Conservation (phyloP, 2,113 vertebrate species). For the Lutjanus erythropterus region DNA sequence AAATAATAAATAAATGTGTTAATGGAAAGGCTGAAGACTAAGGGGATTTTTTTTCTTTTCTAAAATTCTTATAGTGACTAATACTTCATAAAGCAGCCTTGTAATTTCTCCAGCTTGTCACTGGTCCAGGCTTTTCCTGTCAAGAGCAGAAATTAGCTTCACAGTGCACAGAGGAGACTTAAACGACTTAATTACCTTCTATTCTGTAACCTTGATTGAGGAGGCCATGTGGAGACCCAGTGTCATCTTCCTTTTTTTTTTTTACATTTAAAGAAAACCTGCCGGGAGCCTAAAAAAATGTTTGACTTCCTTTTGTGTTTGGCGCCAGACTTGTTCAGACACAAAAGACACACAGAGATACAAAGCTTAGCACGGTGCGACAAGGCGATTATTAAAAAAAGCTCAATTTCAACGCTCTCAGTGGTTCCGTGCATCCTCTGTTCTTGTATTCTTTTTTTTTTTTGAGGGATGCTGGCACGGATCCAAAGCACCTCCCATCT, state of each 20-base stretch:
- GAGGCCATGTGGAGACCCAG: slow-evolving; percentile 14
- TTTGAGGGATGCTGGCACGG: slow-evolving; percentile 23
- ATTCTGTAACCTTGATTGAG: slow-evolving; percentile 45
- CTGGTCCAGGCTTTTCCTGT: neutral
- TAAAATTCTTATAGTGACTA: neutral
- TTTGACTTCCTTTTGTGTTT: slow-evolving; percentile 43
- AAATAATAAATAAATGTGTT: neutral
- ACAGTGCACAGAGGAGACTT: neutral
- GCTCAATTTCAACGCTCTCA: slow-evolving; percentile 26
- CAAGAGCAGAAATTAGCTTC: slow-evolving; percentile 4
- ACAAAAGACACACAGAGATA: slow-evolving; percentile 46
- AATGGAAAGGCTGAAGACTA: neutral
- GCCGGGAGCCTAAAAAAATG: slow-evolving; percentile 16
- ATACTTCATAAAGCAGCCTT: neutral
- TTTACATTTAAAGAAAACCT: slow-evolving; percentile 30
- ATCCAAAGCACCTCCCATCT: slow-evolving; percentile 32
- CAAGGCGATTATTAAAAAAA: slow-evolving; percentile 41
- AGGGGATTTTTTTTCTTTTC: neutral
- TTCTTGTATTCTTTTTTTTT: slow-evolving; percentile 36
- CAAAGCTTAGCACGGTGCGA: slow-evolving; percentile 48
- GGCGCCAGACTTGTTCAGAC: slow-evolving; percentile 29
- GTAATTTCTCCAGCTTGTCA: slow-evolving; percentile 3
- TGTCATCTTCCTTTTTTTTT: slow-evolving; percentile 24
- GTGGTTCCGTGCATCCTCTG: slow-evolving; percentile 26
- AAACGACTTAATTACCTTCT: slow-evolving; percentile 29